Evolutionary conservation across 2,888 invertebrate genomes (phyloP).

Genomic region (Agrilus cyanescens): DNA sequence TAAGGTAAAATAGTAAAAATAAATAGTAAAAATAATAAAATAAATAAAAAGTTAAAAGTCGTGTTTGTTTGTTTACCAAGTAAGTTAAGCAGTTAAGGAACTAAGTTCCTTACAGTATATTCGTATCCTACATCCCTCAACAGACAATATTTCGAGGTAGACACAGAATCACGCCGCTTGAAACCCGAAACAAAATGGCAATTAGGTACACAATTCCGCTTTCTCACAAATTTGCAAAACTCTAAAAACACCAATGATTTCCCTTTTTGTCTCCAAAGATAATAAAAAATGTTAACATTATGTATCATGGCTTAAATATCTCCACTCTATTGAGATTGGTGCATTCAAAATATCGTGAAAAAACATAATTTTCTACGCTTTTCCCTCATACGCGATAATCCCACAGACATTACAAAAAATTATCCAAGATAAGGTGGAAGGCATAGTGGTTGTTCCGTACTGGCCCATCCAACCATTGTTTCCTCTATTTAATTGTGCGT

Average conservation of each 20-base stretch:
- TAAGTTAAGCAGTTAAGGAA: no score
- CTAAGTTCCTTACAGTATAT: no score
- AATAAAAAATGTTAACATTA: conserved; percentile 10
- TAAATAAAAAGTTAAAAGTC: no score
- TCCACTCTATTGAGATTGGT: conserved; percentile 4
- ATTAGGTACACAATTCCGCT: conserved; percentile 2
- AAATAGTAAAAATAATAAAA: no score
- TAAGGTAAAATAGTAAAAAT: no score
- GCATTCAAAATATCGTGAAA: conserved; percentile 11
- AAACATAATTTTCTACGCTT: conserved; percentile 9
- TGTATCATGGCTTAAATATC: conserved; percentile 9
- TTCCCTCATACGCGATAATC: conserved; percentile 10
- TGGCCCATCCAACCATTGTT: conserved; percentile 12
- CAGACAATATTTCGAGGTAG: conserved; percentile 4
- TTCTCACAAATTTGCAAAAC: conserved; percentile 3
- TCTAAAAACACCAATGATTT: conserved; percentile 7
- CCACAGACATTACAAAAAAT: conserved; percentile 10
- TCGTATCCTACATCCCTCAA: conserved; percentile 6
- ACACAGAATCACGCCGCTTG: conserved; percentile 3
- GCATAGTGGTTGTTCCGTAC: conserved; percentile 10
- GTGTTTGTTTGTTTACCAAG: no score
- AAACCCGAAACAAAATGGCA: conserved; percentile 7
- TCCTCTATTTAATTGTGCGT: not conserved
- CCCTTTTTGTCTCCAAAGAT: conserved; percentile 6
- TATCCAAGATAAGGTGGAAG: conserved; percentile 8